phyloP scores from a whole-genome alignment of 2,888 invertebrate species.

The Mesorhabditis spiculigera region DNA sequence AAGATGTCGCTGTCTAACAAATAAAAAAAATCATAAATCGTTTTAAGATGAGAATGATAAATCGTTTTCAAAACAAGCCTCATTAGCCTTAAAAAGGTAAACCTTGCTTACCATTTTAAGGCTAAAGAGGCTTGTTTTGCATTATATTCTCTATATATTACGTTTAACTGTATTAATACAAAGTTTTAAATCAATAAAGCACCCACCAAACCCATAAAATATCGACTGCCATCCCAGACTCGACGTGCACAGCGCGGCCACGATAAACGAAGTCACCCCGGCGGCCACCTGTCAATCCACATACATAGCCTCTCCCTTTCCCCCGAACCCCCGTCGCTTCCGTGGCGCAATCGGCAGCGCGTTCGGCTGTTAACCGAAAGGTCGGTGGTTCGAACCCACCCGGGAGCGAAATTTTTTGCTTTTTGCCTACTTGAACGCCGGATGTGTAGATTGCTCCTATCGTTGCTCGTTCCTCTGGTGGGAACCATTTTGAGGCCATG shows the following conservation, averaged over 20 bases:
- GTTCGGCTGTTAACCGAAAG: constrained; percentile 59
- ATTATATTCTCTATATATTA: too few species aligned
- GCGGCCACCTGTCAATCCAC: neutral
- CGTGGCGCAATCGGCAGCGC: constrained; percentile 50
- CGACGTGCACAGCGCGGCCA: constrained; percentile 1
- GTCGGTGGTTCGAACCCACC: constrained; percentile 59
- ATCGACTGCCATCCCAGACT: neutral
- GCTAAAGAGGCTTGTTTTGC: too few species aligned
- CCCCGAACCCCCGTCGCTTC: constrained; percentile 15
- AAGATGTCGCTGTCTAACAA: too few species aligned
- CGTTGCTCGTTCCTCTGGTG: constrained; percentile 37
- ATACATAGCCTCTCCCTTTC: too few species aligned
- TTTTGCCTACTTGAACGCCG: constrained; percentile 38
- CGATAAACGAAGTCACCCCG: neutral
- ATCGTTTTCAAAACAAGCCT: too few species aligned
- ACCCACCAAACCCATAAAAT: neutral
- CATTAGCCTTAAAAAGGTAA: too few species aligned
- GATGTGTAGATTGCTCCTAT: constrained; percentile 43
- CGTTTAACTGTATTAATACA: neutral
- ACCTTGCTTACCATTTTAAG: too few species aligned
- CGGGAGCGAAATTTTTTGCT: constrained; percentile 65
- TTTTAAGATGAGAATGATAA: too few species aligned
- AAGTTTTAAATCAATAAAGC: neutral
- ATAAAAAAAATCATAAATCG: too few species aligned
- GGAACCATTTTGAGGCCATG: constrained; percentile 44